Base-by-base conservation (phyloP, 2,797 vertebrate species). In the Coreius guichenoti region DNA sequence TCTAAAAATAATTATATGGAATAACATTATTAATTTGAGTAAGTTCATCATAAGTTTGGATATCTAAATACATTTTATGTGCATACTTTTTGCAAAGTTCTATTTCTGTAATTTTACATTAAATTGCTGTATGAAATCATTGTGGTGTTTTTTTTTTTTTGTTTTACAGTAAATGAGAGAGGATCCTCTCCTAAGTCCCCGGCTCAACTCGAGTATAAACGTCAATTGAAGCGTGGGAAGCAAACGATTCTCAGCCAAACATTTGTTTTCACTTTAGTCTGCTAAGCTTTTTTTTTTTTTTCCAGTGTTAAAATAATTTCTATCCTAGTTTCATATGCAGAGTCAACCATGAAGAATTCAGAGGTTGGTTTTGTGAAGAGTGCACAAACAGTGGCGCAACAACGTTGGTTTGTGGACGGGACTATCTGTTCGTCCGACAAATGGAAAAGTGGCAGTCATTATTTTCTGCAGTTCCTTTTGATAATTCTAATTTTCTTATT, bases 181-280 rank as follows among this genome's bases (percentile, higher is more conserved):
- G 23, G 47, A 31, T 61, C 70, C 56, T 74, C 8, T 56, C 23
- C 5, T 56, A 39, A 88, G 61, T 65, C 6, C 12, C 3, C 6
- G 47, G 63, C 17, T 88, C 51, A 14, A 56, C 47, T 84, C 1
- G 17, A 70, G 19, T 51, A 54, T 14, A 75, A 80, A 82, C 51
- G 45, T 84, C 47, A 74, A 79, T 67, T 82, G 78, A 77, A 84
- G 88, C 73, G 54, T 85, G 75, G 45, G 87, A 47, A 77, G 67
- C 31, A 39, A 86, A 65, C n/a, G 26, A 2, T 54, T 29, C 39
- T 69, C 77, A 77, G 67, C 72, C 75, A 88, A 86, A 81, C 4
- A 86, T 85, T 75, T 82, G 80, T 83, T 11, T 82, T 82, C 74
- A 81, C 72, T 86, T 31, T 54, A 86, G 4, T 45, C 33, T 73